Evolutionary conservation across 2,888 invertebrate species (phyloP), one percentile per base, ranked within the genome.

Genomic region (Oscheius sp.): DNA sequence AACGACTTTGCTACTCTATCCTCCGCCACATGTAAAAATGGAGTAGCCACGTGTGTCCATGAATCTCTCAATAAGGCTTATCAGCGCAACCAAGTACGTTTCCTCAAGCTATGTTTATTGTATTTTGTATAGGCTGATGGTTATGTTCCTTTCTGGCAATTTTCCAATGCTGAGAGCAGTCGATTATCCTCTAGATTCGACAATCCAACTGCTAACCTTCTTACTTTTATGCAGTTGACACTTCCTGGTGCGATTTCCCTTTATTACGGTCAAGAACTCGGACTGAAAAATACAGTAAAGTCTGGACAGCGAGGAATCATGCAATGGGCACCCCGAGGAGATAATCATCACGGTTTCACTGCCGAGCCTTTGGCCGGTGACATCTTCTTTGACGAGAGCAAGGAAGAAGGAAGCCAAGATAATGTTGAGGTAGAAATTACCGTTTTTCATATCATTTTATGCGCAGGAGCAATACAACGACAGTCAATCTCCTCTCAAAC

Each of bases 261-360:
- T 20, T 77, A 80, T 57, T 80, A 80, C 54, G 80, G 80, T 51
- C 80, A 80, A 70, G 80, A 78, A 36, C 45, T 70, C 22, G 74
- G 71, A 22, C 32, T 74, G 59, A 66, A 69, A 30, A 66, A 75
- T 50, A 59, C 17, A 26, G 44, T 4, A 5, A 45, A 30, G 6
- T 5, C 14, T 30, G 44, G 51, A 12, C 73, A 72, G 22, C 62
- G 51, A 33, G 76, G 75, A 33, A 49, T 75, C 17, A 80, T 80
- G 80, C 76, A 76, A 33, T 80, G 78, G 78, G 62, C 66, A 41
- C 63, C 70, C 32, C 68, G 38, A 14, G 65, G 70, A 22, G 65
- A 70, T 0, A 63, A 72, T 49, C 76, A 78, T 61, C 74, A 77
- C 44, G 80, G 80, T 50, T 80, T 80, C 64, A 24, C 56, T 3